Evolutionary conservation across 2,797 vertebrate genomes (phyloP), one percentile per base, ranked within the genome.

Genomic region (Paedocypris micromegethes): DNA sequence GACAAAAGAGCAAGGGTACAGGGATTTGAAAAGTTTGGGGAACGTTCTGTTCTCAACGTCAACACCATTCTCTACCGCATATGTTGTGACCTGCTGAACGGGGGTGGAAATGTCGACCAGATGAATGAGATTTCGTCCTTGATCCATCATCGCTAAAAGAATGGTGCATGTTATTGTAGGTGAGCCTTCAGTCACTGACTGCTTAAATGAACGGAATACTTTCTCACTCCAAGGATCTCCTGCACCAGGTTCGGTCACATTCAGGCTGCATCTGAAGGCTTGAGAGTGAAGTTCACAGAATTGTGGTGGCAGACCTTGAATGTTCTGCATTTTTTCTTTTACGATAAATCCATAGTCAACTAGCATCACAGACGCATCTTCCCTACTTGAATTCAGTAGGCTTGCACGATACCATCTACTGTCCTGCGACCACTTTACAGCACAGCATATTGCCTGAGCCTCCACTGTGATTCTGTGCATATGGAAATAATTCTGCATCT

Each of bases 401-500:
- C 79, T 58, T 58, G 86, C 93, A 77, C 96, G 89, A 80, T 92
- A 90, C 93, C 93, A 97, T 71, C 50, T 89, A n/a, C 84, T 84
- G 77, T 93, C 87, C 50, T 68, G 74, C 3, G 85, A 73, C 64
- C 68, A 76, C 67, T 86, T 92, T 70, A 78, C 93, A 93, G 64
- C 89, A 89, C 64, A 64, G 7, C 51, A 90, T 83, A 6, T 83
- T 88, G 9, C 51, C 2, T 39, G 52, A 43, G 66, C 54, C 75
- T 86, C 77, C 43, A 93, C 84, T 5, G 83, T 78, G 37, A 73
- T 78, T 0, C 46, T 82, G 66, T 89, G 81, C 47, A 67, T 68
- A 38, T 81, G 79, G 73, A 96, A 97, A 77, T 88, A 90, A 5
- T n/a, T 50, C 72, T 96, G 90, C 64, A 97, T 77, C 76, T 86